Evolutionary conservation across 2,113 vertebrate species (phyloP).

Genomic region (Perca schrenkii): DNA sequence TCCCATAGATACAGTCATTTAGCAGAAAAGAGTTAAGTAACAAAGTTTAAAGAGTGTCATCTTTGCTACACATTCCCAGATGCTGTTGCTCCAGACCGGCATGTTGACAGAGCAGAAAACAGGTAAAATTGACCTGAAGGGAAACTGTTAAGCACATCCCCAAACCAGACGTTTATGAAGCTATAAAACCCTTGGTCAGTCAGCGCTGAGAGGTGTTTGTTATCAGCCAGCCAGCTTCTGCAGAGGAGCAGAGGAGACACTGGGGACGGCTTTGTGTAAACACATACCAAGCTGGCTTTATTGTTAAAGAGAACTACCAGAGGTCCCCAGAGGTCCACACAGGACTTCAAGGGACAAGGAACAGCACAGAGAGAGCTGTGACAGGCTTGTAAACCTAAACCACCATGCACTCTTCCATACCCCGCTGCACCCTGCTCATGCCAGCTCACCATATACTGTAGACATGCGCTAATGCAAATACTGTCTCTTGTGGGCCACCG

Average conservation of each 20-base stretch:
- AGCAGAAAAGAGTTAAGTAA: not conserved
- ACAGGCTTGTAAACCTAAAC: not conserved
- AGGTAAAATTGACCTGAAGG: slow-evolving; percentile 13
- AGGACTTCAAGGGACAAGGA: slow-evolving; percentile 23
- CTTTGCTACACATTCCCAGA: slow-evolving; percentile 10
- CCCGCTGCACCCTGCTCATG: not conserved
- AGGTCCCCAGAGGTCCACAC: slow-evolving; percentile 12
- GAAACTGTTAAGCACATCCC: slow-evolving; percentile 33
- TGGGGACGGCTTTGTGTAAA: slow-evolving; percentile 40
- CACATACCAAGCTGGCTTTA: slow-evolving; percentile 46
- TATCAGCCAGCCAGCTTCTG: slow-evolving; percentile 30
- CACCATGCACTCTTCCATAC: not conserved
- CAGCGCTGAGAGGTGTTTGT: slow-evolving; percentile 48
- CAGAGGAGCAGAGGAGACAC: slow-evolving; percentile 44
- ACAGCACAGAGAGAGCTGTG: not conserved
- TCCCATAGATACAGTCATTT: not conserved
- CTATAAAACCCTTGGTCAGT: slow-evolving; percentile 54
- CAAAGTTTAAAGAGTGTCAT: not conserved
- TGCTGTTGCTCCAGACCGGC: not conserved
- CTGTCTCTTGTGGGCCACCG: not conserved
- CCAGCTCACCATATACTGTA: not conserved
- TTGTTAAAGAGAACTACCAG: slow-evolving; percentile 38
- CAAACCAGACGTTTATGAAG: slow-evolving; percentile 57
- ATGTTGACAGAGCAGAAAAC: slow-evolving; percentile 49
- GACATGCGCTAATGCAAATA: not conserved